Conservation (phyloP, 2,113 vertebrate genomes). For the Sylvilagus bachmani region DNA sequence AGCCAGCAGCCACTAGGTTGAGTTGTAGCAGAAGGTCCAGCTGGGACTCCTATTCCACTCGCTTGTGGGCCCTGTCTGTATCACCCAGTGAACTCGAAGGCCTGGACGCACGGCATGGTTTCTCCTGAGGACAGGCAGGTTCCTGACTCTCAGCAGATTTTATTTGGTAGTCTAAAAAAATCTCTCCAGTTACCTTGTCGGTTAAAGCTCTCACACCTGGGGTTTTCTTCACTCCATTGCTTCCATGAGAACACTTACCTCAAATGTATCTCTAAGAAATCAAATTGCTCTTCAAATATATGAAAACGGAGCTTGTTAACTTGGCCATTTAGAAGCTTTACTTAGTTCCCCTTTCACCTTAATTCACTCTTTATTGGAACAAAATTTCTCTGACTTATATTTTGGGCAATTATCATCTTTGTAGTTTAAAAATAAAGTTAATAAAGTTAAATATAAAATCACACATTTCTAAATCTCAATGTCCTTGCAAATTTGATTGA, state of each 20-base stretch:
- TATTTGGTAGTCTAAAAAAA: not conserved
- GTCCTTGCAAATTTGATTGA: not conserved
- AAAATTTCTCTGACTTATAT: not conserved
- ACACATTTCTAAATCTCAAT: not conserved
- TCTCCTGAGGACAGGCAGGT: not conserved
- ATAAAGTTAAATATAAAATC: not conserved
- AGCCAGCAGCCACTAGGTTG: not conserved
- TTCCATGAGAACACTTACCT: not conserved
- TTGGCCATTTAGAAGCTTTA: not conserved
- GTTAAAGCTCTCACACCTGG: not conserved
- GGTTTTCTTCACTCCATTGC: not conserved
- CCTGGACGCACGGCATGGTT: rapidly evolving
- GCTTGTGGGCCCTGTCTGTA: not conserved
- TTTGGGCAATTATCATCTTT: not conserved
- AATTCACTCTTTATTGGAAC: not conserved
- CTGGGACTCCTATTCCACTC: not conserved
- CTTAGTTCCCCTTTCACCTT: not conserved
- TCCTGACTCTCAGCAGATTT: not conserved
- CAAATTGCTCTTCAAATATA: not conserved
- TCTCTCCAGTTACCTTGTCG: not conserved
- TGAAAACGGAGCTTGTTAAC: not conserved
- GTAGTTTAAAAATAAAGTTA: not conserved
- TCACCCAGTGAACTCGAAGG: not conserved
- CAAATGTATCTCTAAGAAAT: not conserved
- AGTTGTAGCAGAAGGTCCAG: not conserved